A percentile compares a stretch with the other conserved stretches of the same genome.
Evolutionary conservation across 2,888 invertebrate species (phyloP).

Genomic region (Lordiphosa andalusiaca): DNA sequence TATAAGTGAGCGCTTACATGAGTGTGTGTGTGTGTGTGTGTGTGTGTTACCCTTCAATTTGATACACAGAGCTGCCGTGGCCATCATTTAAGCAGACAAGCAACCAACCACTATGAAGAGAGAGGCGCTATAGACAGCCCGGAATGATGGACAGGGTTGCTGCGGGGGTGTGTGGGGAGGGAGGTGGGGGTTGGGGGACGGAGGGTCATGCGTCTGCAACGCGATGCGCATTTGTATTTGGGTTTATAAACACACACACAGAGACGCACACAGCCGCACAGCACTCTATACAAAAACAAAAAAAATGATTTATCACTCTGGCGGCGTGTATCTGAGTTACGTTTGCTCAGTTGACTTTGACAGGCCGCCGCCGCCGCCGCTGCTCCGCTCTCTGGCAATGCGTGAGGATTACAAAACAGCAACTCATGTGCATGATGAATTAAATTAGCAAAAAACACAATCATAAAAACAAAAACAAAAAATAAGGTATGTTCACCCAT

Average conservation of each 20-base stretch:
- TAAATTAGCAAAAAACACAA: constrained; percentile 60
- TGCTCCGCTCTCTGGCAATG: constrained; percentile 22
- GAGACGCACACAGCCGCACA: not conserved
- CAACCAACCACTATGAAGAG: constrained; percentile 23
- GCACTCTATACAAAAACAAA: constrained; percentile 37
- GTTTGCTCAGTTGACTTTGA: constrained; percentile 68
- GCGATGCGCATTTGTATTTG: constrained; percentile 58
- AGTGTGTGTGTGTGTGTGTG: constrained; percentile 18
- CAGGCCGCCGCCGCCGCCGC: constrained; percentile 52
- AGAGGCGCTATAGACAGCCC: constrained; percentile 17
- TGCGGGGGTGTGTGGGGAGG: not conserved
- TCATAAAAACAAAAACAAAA: constrained; percentile 21
- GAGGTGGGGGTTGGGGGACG: too few species aligned
- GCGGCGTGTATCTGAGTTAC: constrained; percentile 39
- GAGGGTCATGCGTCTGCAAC: constrained; percentile 31
- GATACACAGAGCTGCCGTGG: constrained; percentile 53
- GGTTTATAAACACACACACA: constrained; percentile 25
- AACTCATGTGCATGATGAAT: constrained; percentile 71
- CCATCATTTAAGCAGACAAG: constrained; percentile 57
- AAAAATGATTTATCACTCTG: constrained; percentile 69
- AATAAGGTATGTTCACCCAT: constrained; percentile 9
- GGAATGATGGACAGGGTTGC: constrained; percentile 5
- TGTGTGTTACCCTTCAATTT: constrained; percentile 65
- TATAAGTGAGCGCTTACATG: constrained; percentile 5
- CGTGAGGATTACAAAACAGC: constrained; percentile 64